These are phyloP conservation scores for Zapus hudsonius DNA, from an alignment of 2,113 vertebrate genomes.

Conservation along the genomic window DNA sequence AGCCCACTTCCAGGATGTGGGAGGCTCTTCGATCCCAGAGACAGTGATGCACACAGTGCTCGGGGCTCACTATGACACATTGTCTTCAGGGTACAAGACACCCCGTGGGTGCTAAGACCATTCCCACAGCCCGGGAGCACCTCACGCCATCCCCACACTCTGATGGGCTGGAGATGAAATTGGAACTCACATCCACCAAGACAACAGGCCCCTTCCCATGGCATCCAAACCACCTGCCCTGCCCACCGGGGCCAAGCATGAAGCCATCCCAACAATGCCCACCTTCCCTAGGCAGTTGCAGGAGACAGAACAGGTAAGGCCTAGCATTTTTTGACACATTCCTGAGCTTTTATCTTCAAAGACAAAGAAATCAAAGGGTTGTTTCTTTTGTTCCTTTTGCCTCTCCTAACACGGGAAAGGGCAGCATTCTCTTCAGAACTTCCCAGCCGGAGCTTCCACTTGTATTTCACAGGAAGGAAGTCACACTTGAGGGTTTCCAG, in stretches of 20 bases:
- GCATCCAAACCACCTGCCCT: background rate
- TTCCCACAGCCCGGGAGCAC: background rate
- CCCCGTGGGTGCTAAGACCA: background rate
- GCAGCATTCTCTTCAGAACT: background rate
- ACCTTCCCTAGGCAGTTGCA: background rate
- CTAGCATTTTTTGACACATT: background rate
- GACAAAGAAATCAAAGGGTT: conserved; percentile 21
- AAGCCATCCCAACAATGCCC: accelerated
- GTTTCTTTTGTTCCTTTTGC: background rate
- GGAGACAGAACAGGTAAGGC: background rate
- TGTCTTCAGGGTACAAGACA: background rate
- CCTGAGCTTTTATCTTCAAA: conserved; percentile 54
- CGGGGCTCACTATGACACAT: background rate
- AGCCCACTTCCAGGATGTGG: background rate
- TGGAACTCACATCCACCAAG: background rate
- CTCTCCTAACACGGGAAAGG: background rate
- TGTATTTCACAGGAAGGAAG: background rate
- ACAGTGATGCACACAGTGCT: background rate
- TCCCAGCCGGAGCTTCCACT: background rate
- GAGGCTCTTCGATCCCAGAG: background rate
- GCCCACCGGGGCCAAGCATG: background rate
- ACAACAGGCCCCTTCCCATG: background rate
- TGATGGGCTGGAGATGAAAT: no score
- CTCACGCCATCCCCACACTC: accelerated
- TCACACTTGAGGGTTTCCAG: background rate